A percentile compares a stretch with the other conserved stretches of the same genome.
These are phyloP conservation scores for Pipistrellus kuhlii DNA, from an alignment of 2,797 vertebrate species.

Conservation along the genomic window DNA sequence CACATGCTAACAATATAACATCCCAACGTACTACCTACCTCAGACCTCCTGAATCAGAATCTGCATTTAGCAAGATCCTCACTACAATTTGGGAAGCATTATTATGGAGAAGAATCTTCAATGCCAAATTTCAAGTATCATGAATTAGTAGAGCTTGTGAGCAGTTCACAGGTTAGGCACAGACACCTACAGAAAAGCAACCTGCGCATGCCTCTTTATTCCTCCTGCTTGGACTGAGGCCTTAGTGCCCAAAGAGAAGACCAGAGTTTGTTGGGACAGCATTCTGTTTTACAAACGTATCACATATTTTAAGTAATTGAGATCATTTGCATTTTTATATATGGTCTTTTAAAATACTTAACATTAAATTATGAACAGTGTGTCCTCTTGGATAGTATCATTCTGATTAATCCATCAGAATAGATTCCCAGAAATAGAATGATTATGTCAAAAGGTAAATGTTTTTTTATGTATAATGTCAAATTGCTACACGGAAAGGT, in stretches of 20 bases:
- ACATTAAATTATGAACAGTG: slow-evolving; percentile 20
- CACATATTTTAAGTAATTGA: neutral
- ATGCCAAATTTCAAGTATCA: neutral
- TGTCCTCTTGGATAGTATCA: neutral
- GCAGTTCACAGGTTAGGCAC: neutral
- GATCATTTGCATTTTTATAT: neutral
- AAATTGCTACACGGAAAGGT: slow-evolving; percentile 7
- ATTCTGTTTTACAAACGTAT: neutral
- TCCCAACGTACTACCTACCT: too few species aligned
- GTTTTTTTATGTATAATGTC: neutral
- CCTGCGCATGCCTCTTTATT: neutral
- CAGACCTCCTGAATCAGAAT: neutral
- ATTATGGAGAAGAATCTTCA: neutral
- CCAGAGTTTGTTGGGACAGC: neutral
- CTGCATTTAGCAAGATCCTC: neutral
- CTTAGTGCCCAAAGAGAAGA: neutral
- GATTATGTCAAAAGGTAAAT: neutral
- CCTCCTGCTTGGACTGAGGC: neutral
- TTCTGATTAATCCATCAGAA: slow-evolving; percentile 17
- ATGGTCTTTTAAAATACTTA: neutral
- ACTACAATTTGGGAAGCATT: neutral
- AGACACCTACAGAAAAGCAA: neutral
- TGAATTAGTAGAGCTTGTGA: neutral
- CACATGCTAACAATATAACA: neutral
- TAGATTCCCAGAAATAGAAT: slow-evolving; percentile 11